These are phyloP conservation scores for Bedellia somnulentella DNA, from an alignment of 2,888 invertebrate species.

Conservation along the genomic window DNA sequence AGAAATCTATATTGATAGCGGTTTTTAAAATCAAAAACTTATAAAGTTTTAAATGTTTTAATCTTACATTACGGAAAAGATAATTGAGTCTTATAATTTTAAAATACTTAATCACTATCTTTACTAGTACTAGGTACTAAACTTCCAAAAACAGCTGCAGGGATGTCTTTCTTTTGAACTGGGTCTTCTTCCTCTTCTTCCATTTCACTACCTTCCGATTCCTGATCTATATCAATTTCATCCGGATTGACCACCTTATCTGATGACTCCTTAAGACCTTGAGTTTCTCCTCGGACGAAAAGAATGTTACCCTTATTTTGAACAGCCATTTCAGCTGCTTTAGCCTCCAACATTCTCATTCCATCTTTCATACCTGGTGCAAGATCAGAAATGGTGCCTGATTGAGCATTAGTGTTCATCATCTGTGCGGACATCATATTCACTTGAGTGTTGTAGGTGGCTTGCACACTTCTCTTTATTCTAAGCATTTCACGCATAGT, in stretches of 20 bases:
- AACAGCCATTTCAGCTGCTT: slow-evolving; percentile 71
- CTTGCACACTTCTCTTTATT: slow-evolving; percentile 96
- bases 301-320: slow-evolving; percentile 66
- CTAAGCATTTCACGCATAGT: slow-evolving; percentile 98
- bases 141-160: slow-evolving; percentile 90
- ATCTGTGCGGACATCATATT: slow-evolving; percentile 99
- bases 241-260: slow-evolving; percentile 82
- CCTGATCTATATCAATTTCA: slow-evolving; percentile 83
- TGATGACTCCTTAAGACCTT: slow-evolving; percentile 64
- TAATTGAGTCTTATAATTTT: too few species aligned
- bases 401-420: slow-evolving; percentile 74
- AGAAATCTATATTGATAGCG: too few species aligned
- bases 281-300: slow-evolving; percentile 87
- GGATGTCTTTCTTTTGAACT: slow-evolving; percentile 83
- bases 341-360: slow-evolving; percentile 86
- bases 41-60: too few species aligned
- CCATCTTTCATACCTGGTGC: slow-evolving; percentile 80
- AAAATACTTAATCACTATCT: slow-evolving; percentile 12
- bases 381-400: slow-evolving; percentile 70
- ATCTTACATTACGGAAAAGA: too few species aligned
- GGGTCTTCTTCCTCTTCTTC: slow-evolving; percentile 66
- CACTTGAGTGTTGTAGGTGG: slow-evolving; percentile 96
- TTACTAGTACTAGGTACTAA: slow-evolving; percentile 42
- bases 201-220: slow-evolving; percentile 57
- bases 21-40: too few species aligned